Conservation (phyloP, 2,888 invertebrate genomes). For the Dryomyza anilis region DNA sequence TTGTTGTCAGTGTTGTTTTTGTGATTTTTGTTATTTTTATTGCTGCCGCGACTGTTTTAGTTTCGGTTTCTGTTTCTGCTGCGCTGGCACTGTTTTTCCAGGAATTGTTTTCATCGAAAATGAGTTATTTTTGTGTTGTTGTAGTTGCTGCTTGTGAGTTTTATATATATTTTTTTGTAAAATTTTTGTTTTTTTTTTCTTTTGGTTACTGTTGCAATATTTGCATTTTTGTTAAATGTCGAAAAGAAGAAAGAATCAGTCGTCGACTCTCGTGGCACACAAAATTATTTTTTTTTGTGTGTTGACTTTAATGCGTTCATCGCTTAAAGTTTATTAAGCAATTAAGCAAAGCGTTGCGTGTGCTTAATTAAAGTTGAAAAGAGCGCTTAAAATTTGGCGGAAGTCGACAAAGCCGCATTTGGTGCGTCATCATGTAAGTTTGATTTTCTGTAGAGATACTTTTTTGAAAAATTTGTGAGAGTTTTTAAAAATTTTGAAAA, state of each 20-base stretch:
- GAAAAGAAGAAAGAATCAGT: constrained; percentile 4
- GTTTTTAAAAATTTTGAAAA: no score
- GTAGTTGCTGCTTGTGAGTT: constrained; percentile 3
- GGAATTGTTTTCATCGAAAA: constrained; percentile 34
- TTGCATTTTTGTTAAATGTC: constrained; percentile 31
- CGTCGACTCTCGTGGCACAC: not conserved
- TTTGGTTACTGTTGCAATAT: constrained; percentile 35
- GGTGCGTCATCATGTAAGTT: no score
- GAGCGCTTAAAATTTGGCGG: no score
- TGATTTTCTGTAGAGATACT: no score
- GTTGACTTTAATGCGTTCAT: constrained; percentile 2
- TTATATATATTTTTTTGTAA: no score
- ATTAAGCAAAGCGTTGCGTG: no score
- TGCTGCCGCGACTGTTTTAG: constrained; percentile 4
- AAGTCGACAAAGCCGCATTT: no score
- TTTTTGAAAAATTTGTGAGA: no score
- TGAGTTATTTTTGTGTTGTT: constrained; percentile 27
- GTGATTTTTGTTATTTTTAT: constrained; percentile 8
- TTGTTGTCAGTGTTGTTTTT: constrained; percentile 25
- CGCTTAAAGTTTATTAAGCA: constrained; percentile 22
- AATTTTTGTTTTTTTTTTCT: constrained; percentile 6
- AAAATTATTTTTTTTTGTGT: not conserved
- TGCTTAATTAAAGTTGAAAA: no score
- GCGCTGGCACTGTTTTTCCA: constrained; percentile 28
- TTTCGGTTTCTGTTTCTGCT: constrained; percentile 16